Evolutionary conservation across 1,140 invertebrate genomes (phyloP).

Genomic region (Cryptotermes secundus): DNA sequence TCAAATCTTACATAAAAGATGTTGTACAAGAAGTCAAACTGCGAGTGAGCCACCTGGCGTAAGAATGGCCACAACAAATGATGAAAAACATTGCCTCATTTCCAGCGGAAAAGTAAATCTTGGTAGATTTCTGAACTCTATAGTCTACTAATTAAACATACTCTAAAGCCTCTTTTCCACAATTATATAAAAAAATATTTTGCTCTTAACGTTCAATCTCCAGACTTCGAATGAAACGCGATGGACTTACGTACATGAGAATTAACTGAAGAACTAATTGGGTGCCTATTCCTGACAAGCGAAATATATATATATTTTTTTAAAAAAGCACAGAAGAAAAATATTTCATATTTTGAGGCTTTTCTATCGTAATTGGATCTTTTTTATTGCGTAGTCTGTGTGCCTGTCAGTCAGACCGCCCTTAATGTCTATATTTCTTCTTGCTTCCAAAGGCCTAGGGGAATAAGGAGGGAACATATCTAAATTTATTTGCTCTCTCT

Average conservation of each 20-base stretch:
- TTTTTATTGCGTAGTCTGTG: neutral
- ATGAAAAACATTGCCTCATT: no score
- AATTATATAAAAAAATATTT: neutral
- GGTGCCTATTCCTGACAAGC: neutral
- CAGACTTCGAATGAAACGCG: neutral
- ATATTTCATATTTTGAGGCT: neutral
- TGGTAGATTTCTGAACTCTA: neutral
- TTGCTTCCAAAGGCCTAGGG: neutral
- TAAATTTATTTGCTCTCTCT: neutral
- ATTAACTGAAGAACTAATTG: constrained; percentile 16
- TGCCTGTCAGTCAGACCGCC: neutral
- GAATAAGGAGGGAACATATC: neutral
- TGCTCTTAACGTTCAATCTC: neutral
- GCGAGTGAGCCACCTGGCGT: no score
- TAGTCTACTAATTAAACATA: neutral
- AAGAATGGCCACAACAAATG: no score
- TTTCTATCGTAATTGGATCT: neutral
- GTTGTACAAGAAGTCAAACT: no score
- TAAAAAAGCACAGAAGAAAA: neutral
- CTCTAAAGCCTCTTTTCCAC: neutral
- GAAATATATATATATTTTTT: neutral
- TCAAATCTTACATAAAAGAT: no score
- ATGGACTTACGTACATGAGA: neutral
- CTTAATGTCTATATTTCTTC: neutral
- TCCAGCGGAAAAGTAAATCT: no score